A percentile compares a stretch with the other conserved stretches of the same genome.
Conservation (phyloP, 2,888 invertebrate genomes). For the Reticulitermes lucifugus region DNA sequence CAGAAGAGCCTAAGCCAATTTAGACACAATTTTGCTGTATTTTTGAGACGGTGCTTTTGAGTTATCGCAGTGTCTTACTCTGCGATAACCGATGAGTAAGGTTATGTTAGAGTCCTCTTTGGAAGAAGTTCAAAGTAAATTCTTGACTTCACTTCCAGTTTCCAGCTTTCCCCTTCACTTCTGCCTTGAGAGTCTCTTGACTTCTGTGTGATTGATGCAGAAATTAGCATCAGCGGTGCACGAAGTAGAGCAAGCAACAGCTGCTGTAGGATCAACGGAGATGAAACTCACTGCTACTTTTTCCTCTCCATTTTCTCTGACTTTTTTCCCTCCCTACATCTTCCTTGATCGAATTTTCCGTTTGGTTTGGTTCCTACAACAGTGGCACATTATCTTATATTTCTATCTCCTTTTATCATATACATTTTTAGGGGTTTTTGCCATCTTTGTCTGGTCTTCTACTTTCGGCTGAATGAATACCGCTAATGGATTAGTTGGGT, state of each 20-base stretch:
- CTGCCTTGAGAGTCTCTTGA: slow-evolving; percentile 4
- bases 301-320: neutral
- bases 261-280: slow-evolving; percentile 15
- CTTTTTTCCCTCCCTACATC: neutral
- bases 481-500: slow-evolving; percentile 45
- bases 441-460: slow-evolving; percentile 33
- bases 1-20: no score
- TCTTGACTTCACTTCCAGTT: no score
- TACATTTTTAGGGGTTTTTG: neutral
- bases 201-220: slow-evolving; percentile 47
- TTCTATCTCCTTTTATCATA: neutral
- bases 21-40: no score
- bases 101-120: no score
- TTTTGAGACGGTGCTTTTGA: no score
- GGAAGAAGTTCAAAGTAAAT: no score
- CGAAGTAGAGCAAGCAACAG: slow-evolving; percentile 40
- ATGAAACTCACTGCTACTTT: neutral
- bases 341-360: slow-evolving; percentile 50
- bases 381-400: neutral
- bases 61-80: no score
- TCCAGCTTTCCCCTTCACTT: no score
- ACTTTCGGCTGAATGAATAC: slow-evolving; percentile 37
- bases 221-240: slow-evolving; percentile 44
- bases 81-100: no score
- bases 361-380: slow-evolving; percentile 42